Conservation (phyloP, 30 jellyfish, hydroid and myxozoan genomes). For the Aurelia aurita region DNA sequence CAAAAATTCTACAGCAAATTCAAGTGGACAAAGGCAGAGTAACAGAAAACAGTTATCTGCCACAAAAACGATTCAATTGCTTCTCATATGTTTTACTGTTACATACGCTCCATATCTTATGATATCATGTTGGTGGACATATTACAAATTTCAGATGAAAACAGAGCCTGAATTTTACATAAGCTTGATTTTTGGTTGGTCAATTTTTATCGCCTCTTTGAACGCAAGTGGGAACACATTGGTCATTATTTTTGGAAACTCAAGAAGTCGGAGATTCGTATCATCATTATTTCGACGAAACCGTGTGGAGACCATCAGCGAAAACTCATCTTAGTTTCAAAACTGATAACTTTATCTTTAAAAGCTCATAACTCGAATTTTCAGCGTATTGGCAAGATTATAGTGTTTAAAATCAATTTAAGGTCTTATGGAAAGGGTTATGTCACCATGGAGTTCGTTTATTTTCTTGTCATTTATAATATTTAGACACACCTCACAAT, state of each 20-base stretch:
- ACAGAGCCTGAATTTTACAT: background rate
- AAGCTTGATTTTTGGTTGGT: background rate
- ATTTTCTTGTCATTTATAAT: no score
- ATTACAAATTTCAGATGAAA: conserved; percentile 11
- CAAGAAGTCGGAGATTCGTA: conserved; percentile 5
- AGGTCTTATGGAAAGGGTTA: no score
- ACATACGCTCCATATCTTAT: conserved; percentile 40
- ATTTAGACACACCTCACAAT: no score
- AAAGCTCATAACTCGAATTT: no score
- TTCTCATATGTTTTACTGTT: conserved; percentile 24
- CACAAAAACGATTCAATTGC: conserved; percentile 48
- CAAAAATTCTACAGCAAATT: no score
- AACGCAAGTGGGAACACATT: conserved; percentile 36
- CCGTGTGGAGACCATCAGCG: no score
- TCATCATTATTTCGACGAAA: no score
- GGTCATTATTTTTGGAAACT: conserved; percentile 24
- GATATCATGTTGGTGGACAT: conserved; percentile 20
- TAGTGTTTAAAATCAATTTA: no score
- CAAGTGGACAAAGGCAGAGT: background rate
- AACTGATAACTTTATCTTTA: no score
- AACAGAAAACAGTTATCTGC: conserved; percentile 53
- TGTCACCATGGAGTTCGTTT: no score
- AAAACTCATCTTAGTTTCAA: no score
- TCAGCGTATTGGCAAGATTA: no score
- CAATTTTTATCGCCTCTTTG: conserved; percentile 13